phyloP scores from a whole-genome alignment of 2,888 invertebrate species.

The Mayetiola destructor region DNA sequence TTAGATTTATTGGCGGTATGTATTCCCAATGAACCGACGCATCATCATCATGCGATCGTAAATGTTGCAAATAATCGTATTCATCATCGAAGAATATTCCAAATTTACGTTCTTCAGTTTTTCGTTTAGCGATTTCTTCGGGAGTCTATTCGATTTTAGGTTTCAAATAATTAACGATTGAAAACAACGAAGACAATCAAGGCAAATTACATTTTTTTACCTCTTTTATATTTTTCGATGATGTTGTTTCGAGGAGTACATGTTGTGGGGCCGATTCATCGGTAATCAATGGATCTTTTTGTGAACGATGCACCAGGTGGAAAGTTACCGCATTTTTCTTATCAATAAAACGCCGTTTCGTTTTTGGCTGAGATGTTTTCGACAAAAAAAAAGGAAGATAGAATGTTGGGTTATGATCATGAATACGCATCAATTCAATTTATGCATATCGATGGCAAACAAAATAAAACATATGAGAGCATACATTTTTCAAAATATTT shows the following conservation, averaged over 20 bases:
- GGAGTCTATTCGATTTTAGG: background rate
- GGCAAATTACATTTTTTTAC: background rate
- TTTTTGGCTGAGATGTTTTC: constrained; percentile 23
- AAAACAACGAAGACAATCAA: background rate
- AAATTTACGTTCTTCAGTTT: constrained; percentile 64
- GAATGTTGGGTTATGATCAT: no score
- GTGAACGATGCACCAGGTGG: constrained; percentile 83
- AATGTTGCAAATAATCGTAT: constrained; percentile 87
- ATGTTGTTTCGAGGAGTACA: constrained; percentile 52
- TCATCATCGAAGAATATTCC: constrained; percentile 91
- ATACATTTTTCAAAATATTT: no score
- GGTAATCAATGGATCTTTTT: constrained; percentile 77
- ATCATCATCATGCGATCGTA: constrained; percentile 36
- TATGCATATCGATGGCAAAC: no score
- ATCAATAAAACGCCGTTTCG: constrained; percentile 54
- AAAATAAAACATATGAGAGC: no score
- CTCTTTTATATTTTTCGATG: constrained; percentile 2
- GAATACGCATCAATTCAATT: no score
- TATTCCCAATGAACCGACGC: constrained; percentile 33
- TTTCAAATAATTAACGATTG: background rate
- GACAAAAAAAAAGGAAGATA: no score
- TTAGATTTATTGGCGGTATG: constrained; percentile 30
- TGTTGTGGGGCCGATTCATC: constrained; percentile 81
- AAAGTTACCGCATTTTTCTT: constrained; percentile 84
- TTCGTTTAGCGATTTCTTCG: constrained; percentile 36